Evolutionary conservation across 2,888 invertebrate species (phyloP), one percentile per base, ranked within the genome.

Genomic region (Acholoe squamosa): DNA sequence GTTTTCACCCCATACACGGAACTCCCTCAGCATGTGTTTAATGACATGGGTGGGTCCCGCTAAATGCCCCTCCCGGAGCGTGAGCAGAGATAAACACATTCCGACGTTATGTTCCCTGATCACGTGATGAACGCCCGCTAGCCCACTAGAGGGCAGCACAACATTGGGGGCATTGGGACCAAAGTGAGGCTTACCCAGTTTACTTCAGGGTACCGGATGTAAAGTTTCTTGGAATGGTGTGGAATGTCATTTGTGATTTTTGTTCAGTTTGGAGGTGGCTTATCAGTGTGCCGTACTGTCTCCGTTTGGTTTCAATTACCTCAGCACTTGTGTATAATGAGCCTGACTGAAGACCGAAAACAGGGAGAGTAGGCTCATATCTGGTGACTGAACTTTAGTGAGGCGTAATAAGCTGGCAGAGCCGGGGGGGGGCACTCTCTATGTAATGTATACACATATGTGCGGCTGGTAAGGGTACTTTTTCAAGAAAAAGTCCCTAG

Each of bases 201-300:
- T 54, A 54, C 54, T 10, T 61, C 61, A 16, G 14, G 3, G 71
- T 71, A 22, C 71, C 71, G 71, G 71, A 71, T 71, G 71, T 71
- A 25, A 28, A 25, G 71, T 71, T 71, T 71, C 71, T 71, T 71
- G 71, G 71, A 71, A 71, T 71, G 71, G 28, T 5, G 25, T 25
- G 71, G 71, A 71, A 71, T 71, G 71, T 71, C 61, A 28, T 71
- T 25, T 71, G 61, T n/a, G 61, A 19, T 19, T 61, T 61, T 61
- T 61, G n/a, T 61, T 61, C 1, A 61, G 61, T 61, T 19, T n/a
- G 19, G 61, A 3, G 61, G 61, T 61, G n/a, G 12, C 61, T 61
- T 61, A 61, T 61, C 61, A n/a, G 19, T 0, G n/a, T 43, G 43
- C 43, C 19, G 14, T 61, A 3, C 61, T 19, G 61, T n/a, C 61